phyloP scores from a whole-genome alignment of 2,888 invertebrate genomes.

The Cephus runcator region DNA sequence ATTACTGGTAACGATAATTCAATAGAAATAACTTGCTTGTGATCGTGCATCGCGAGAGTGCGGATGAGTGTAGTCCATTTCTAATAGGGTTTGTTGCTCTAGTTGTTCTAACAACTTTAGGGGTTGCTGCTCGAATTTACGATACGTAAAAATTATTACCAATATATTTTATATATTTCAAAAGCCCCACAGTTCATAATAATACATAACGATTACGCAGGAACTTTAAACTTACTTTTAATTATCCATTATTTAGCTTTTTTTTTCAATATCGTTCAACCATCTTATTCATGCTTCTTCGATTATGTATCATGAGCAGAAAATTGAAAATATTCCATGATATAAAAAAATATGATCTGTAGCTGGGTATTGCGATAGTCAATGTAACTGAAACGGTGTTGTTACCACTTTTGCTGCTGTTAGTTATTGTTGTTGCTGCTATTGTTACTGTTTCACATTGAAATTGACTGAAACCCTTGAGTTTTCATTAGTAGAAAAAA shows the following conservation, averaged over 20 bases:
- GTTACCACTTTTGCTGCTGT: not conserved
- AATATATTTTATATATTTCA: not conserved
- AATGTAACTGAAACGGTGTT: not conserved
- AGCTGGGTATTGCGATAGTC: not conserved
- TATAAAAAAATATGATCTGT: not conserved
- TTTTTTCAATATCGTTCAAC: not conserved
- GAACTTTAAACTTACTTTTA: not conserved
- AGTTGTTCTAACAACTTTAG: conserved; percentile 28
- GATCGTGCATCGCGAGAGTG: conserved; percentile 38
- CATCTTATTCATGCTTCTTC: not conserved
- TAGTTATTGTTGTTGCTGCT: not conserved
- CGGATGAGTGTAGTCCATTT: conserved; percentile 38
- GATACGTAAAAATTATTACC: not conserved
- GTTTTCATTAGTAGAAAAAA: not conserved
- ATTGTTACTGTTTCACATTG: not conserved
- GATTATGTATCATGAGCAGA: not conserved
- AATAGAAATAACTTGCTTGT: conserved; percentile 38
- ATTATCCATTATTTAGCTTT: not conserved
- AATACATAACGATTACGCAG: not conserved
- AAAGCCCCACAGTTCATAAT: not conserved
- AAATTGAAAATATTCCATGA: not conserved
- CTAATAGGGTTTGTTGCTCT: conserved; percentile 37
- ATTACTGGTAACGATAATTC: conserved; percentile 18
- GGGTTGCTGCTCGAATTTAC: conserved; percentile 41
- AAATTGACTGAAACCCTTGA: not conserved